Base-by-base conservation (phyloP, 2,888 invertebrate species). In the Lymantria dispar region DNA sequence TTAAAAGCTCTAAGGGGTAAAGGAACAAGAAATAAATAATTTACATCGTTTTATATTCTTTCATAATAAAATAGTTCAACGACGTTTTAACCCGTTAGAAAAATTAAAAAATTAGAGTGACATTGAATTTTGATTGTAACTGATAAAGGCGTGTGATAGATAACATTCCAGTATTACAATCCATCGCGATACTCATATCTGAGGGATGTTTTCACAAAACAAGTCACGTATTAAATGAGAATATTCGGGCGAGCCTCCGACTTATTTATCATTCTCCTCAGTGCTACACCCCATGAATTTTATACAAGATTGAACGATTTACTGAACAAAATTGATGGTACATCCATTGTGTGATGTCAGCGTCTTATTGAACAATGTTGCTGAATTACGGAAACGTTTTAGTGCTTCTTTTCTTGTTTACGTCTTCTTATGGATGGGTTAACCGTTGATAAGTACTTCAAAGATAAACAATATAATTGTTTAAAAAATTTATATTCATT, bases 261-360 rank as follows among this genome's bases (percentile, higher is more conserved):
- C 89, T 89, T 91, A 91, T 91, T 90, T 90, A 91, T 91, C 91
- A 91, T 91, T 87, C 90, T 80, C 78, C 83, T 84, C 87, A 82
- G 79, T 79, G 83, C 85, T 87, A 85, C 87, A 85, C 85, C 84
- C 89, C 87, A 89, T 91, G 89, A 91, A 90, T 91, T 90, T 90
- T 88, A 87, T 90, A 90, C 88, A 90, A 90, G 90, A 90, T 89
- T 87, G 90, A 90, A 84, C 89, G 90, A 90, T 89, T 90, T 90
- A 87, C 80, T 84, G 82, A 86, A 82, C 83, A 77, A 87, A 87
- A 91, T 90, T 90, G 89, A 91, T 90, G 88, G 85, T 83, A 85
- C 86, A 84, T 88, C 86, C 85, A 89, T 88, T 83, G 87, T 81
- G 77, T 78, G 80, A 75, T 83, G 88, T 83, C 81, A 78, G 84